phyloP scores from a whole-genome alignment of 2,888 invertebrate genomes.

The Cryptocephalus primarius region DNA sequence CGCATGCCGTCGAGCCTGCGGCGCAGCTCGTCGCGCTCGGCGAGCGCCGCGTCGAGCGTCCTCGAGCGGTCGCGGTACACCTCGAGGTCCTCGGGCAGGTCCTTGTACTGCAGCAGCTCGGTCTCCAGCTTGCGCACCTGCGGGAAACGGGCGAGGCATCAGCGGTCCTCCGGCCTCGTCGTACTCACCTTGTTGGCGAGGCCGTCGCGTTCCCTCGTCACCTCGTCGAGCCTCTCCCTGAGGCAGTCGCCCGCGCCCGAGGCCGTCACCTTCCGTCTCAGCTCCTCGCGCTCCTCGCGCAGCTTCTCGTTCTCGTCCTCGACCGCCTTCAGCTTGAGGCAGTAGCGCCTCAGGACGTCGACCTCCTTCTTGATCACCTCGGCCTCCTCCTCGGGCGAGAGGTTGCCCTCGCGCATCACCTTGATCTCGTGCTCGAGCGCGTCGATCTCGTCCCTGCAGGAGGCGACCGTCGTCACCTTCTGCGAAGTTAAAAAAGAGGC shows the following conservation, averaged over 20 bases:
- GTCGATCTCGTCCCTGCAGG: constrained; percentile 20
- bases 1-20: constrained; percentile 18
- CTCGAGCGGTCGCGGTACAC: constrained; percentile 18
- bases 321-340: constrained; percentile 24
- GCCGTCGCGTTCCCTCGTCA: constrained; percentile 22
- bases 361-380: constrained; percentile 27
- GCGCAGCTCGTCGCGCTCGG: constrained; percentile 25
- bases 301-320: constrained; percentile 27
- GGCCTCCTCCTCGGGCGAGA: constrained; percentile 25
- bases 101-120: constrained; percentile 19
- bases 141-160: no score
- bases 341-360: constrained; percentile 25
- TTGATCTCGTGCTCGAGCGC: constrained; percentile 26
- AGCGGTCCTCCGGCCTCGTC: no score
- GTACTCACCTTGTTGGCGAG: constrained; percentile 16
- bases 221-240: constrained; percentile 5
- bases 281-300: constrained; percentile 2
- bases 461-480: constrained; percentile 10
- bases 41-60: constrained; percentile 22
- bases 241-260: constrained; percentile 3
- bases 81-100: constrained; percentile 23
- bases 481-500: not conserved
- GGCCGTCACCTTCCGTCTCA: constrained; percentile 1
- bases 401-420: constrained; percentile 18
- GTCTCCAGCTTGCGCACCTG: constrained; percentile 16